phyloP scores from a whole-genome alignment of 1,140 invertebrate species.

The Caenorhabditis inopinata region DNA sequence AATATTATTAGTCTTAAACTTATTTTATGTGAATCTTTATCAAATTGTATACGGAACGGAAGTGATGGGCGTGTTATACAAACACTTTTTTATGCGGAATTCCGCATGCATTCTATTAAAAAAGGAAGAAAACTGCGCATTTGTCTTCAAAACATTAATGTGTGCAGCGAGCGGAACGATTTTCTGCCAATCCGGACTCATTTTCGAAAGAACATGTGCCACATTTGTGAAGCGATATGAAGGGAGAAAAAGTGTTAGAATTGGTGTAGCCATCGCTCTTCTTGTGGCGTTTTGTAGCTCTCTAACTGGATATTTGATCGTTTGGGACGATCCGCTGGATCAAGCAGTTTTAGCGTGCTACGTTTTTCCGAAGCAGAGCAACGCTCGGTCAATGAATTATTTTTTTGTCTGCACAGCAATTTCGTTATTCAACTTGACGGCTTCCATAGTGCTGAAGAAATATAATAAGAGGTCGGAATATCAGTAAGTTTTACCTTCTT shows the following conservation, averaged over 20 bases:
- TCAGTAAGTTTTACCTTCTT: background rate
- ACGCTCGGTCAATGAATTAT: background rate
- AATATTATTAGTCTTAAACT: background rate
- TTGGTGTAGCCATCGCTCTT: background rate
- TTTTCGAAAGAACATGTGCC: background rate
- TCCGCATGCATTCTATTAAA: background rate
- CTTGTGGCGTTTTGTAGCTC: background rate
- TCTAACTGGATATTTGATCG: background rate
- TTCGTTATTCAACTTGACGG: background rate
- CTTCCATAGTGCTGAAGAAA: background rate
- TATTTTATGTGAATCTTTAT: background rate
- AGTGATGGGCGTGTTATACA: background rate
- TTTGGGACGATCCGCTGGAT: background rate
- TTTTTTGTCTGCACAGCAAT: background rate
- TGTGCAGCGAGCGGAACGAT: background rate
- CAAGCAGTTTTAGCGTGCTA: background rate
- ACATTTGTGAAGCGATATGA: background rate
- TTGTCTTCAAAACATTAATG: background rate
- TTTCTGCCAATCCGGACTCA: background rate
- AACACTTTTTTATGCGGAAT: background rate
- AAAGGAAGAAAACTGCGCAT: background rate
- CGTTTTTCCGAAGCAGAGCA: background rate
- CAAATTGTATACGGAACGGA: background rate
- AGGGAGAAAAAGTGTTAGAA: background rate
- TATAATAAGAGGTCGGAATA: constrained; percentile 8